Evolutionary conservation across 2,113 vertebrate species (phyloP).

Genomic region (Pantherophis guttatus): DNA sequence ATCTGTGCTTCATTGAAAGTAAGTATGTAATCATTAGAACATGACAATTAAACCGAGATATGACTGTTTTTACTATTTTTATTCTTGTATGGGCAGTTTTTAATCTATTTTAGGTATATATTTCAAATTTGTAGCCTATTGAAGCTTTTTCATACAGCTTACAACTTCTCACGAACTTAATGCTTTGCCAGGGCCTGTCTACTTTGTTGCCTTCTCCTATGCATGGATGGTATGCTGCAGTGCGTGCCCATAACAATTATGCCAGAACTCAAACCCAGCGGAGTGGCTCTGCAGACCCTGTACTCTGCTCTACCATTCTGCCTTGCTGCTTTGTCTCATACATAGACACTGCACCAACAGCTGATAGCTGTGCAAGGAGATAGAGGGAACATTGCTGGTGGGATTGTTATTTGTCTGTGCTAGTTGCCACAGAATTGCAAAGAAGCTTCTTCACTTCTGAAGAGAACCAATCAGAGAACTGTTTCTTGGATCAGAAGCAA

Average conservation of each 20-base stretch:
- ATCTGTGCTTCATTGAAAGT: conserved; percentile 98
- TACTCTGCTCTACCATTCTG: neutral
- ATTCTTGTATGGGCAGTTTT: neutral
- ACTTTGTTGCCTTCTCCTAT: neutral
- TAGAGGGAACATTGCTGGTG: neutral
- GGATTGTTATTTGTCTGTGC: neutral
- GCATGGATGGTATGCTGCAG: neutral
- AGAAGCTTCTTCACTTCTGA: neutral
- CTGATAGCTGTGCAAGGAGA: neutral
- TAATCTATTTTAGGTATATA: neutral
- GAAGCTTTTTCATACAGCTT: neutral
- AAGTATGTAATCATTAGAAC: conserved; percentile 33
- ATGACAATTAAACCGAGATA: neutral
- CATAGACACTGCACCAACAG: neutral
- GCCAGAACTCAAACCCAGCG: neutral
- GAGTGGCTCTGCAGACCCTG: neutral
- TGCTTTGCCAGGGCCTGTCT: neutral
- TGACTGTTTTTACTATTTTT: neutral
- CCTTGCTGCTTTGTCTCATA: neutral
- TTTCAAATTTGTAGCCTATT: neutral
- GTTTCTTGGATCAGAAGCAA: neutral
- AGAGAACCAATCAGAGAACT: neutral
- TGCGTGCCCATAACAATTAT: neutral
- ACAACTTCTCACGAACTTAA: neutral
- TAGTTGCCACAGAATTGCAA: neutral